Conservation (phyloP, 2,797 vertebrate species). For the Sparus aurata region DNA sequence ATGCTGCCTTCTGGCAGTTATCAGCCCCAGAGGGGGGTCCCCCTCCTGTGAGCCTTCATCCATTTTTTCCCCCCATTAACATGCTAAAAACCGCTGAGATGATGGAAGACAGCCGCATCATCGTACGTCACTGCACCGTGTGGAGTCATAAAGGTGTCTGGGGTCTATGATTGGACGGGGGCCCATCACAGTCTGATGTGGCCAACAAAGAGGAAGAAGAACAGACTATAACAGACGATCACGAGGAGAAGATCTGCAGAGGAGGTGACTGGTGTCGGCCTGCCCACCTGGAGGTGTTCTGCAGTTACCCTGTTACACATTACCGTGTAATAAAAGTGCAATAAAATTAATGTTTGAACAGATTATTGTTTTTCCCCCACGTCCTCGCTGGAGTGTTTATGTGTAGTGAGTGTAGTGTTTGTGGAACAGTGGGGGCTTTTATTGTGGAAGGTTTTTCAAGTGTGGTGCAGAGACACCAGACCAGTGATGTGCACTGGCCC, state of each 20-base stretch:
- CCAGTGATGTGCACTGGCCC: too few species aligned
- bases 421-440: neutral
- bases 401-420: neutral
- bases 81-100: neutral
- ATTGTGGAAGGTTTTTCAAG: neutral
- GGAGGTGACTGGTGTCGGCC: neutral
- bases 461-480: neutral
- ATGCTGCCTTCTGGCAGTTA: slow-evolving; percentile 10
- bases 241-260: neutral
- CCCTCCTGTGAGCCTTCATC: neutral
- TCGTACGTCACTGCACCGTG: too few species aligned
- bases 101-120: neutral
- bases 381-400: neutral
- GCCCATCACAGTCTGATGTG: neutral
- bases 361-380: neutral
- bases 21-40: neutral
- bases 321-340: neutral
- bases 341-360: neutral
- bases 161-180: too few species aligned
- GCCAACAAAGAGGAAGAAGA: neutral
- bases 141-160: neutral
- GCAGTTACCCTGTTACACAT: neutral
- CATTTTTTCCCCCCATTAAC: neutral
- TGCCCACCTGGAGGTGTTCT: neutral
- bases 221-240: neutral